Base-by-base conservation (phyloP, 2,113 vertebrate species). In the Crotalus horridus region DNA sequence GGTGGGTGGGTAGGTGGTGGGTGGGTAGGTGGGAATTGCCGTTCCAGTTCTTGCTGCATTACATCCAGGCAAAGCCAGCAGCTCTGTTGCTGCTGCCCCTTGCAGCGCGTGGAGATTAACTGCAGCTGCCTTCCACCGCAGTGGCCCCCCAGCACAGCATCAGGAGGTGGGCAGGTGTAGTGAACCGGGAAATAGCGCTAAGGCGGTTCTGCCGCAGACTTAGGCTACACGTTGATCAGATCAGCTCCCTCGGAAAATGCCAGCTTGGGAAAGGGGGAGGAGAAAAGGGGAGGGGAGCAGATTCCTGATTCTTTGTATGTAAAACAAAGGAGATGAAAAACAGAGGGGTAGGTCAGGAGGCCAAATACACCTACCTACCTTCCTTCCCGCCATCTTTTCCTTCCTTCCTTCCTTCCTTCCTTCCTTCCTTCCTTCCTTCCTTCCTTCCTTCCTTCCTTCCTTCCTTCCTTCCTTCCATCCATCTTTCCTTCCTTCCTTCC, bases 131-230 rank as follows among this genome's bases (percentile, higher is more conserved):
- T 93, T 93, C 89, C 92, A 90, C 92, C 11, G 92, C 92, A 93
- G 43, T 90, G 88, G 74, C 74, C 88, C 92, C 92, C 92, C 92
- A 90, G 23, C 89, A 55, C 74, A 86, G 74, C 88, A 53, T 54
- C 88, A 86, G 92, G 81, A 93, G 92, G 88, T 90, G 92, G 92
- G 92, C 92, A 93, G 88, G 92, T 90, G 92, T 90, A 93, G 92
- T 87, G 92, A 93, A 93, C 92, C 92, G 92, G 88, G 92, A 93
- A 93, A 93, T 93, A 90, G 88, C 74, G 46, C 92, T 81, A 64
- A 90, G 89, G 89, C 92, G 56, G 81, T 53, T 90, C 88, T 93
- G 92, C 92, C n/a, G 92, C 92, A 93, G 56, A 90, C 92, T 93
- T 85, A 15, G 88, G 89, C 92, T 85, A 29, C 74, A 54, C 92